Evolutionary conservation across 2,888 invertebrate genomes (phyloP).

Genomic region (Drosophila monieri): DNA sequence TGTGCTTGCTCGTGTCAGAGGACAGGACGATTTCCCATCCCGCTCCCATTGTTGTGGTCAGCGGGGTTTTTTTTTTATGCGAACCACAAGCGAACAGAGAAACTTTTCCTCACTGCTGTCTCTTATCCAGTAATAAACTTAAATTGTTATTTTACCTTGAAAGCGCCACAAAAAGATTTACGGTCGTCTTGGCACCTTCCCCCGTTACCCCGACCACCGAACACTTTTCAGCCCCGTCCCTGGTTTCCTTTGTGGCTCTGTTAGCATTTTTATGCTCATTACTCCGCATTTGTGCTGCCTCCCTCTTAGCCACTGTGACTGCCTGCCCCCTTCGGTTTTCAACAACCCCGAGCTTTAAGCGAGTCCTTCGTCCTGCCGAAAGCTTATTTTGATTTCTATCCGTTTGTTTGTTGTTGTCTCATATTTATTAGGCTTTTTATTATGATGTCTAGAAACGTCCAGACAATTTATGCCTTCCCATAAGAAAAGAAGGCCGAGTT

Average conservation of each 20-base stretch:
- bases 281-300: slow-evolving; percentile 61
- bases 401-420: slow-evolving; percentile 46
- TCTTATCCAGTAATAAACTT: slow-evolving; percentile 67
- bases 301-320: background rate
- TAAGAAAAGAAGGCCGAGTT: slow-evolving; percentile 12
- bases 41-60: slow-evolving; percentile 25
- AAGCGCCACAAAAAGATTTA: slow-evolving; percentile 75
- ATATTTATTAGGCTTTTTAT: slow-evolving; percentile 74
- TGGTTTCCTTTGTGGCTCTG: slow-evolving; percentile 25
- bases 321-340: slow-evolving; percentile 36
- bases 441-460: slow-evolving; percentile 72
- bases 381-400: slow-evolving; percentile 70
- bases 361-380: slow-evolving; percentile 2
- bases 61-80: slow-evolving; percentile 20
- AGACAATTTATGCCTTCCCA: slow-evolving; percentile 69
- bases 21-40: slow-evolving; percentile 1
- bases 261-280: slow-evolving; percentile 69
- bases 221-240: background rate
- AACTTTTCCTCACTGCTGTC: slow-evolving; percentile 28
- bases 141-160: slow-evolving; percentile 80
- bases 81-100: background rate
- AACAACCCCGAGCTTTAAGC: slow-evolving; percentile 28
- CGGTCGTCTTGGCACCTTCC: slow-evolving; percentile 55
- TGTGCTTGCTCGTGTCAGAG: slow-evolving; percentile 2
- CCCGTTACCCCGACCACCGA: background rate